These are phyloP conservation scores for Acleris laterana DNA, from an alignment of 2,888 invertebrate genomes.

Conservation along the genomic window DNA sequence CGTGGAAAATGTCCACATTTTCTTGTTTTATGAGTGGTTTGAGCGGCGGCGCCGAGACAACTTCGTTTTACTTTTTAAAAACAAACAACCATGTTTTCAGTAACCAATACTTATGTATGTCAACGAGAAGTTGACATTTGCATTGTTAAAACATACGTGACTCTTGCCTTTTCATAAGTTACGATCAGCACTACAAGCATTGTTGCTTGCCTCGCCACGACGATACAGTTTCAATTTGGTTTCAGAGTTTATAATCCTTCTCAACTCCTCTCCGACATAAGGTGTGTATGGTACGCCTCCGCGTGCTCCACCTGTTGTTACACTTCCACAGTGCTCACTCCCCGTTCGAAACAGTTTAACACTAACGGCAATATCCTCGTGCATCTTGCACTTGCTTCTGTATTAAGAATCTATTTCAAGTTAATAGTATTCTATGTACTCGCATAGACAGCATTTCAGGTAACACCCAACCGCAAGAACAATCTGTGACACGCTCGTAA, in stretches of 20 bases:
- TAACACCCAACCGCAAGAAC: slow-evolving; percentile 40
- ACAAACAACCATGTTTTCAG: slow-evolving; percentile 21
- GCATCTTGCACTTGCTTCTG: not conserved
- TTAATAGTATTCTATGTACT: not conserved
- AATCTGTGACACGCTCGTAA: slow-evolving; percentile 44
- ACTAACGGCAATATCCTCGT: not conserved
- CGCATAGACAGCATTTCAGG: slow-evolving; percentile 34
- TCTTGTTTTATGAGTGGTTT: slow-evolving; percentile 34
- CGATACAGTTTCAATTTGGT: too few relatives aligned
- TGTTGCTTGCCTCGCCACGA: too few relatives aligned
- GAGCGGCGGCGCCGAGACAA: slow-evolving; percentile 3
- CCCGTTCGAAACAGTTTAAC: not conserved
- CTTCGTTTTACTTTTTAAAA: slow-evolving; percentile 23
- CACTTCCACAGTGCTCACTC: not conserved
- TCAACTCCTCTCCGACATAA: not conserved
- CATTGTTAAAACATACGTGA: slow-evolving; percentile 3
- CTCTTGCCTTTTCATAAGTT: not conserved
- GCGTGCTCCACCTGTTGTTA: slow-evolving; percentile 21
- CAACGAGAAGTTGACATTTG: slow-evolving; percentile 15
- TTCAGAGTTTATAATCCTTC: too few relatives aligned
- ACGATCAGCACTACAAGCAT: too few relatives aligned
- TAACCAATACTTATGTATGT: slow-evolving; percentile 3
- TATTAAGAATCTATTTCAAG: not conserved
- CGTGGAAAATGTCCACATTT: slow-evolving; percentile 40
- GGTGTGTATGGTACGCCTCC: slow-evolving; percentile 3